Evolutionary conservation across 2,888 invertebrate species (phyloP), one percentile per base, ranked within the genome.

Genomic region (Sicus ferrugineus): DNA sequence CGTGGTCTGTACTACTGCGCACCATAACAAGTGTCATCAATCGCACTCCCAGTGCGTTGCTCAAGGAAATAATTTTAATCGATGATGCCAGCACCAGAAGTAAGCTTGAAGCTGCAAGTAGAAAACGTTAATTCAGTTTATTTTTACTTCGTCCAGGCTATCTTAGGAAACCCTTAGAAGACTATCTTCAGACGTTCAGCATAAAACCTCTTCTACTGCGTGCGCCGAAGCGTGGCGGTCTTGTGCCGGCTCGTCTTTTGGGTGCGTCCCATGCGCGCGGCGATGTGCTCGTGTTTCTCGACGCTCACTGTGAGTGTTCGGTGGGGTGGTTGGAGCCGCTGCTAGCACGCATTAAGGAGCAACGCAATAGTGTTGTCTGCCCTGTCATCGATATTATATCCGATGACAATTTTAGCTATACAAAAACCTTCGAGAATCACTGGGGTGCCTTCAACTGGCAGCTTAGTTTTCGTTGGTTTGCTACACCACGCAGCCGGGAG

Each of bases 401-500:
- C 72, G 97, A 98, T 80, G 95, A 98, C 77, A 96, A 96, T 2
- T 93, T 99, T 78, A 95, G 97, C 42, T 99, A 98, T 82, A 93
- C 93, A 2, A 94, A 96, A 78, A 95, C 95, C 71, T 83, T 83
- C 66, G 98, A 98, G 83, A 90, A 97, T 61, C 97, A 98, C 79
- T 97, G 97, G 93, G 99, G 98, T 3, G 98, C 96, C 0, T 97
- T 99, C 84, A 98, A 97, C 84, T 98, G 98, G 98, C 93, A 96
- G 76, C 87, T 99, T 19, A 97, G 97, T 82, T 99, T 93, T 79
- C 85, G 85, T 70, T 85, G 79, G 82, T 82, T 82, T 70, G 76
- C 82, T 21, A 74, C 77, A 9, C 77, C 79, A 28, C 81, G 82
- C 16, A 9, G 42, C 42, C 14, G 14, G 42, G 31, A 23, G 23